A percentile compares a stretch with the other conserved stretches of the same genome.
Conservation (phyloP, 2,113 vertebrate species). For the Microcebus ravelobensis region DNA sequence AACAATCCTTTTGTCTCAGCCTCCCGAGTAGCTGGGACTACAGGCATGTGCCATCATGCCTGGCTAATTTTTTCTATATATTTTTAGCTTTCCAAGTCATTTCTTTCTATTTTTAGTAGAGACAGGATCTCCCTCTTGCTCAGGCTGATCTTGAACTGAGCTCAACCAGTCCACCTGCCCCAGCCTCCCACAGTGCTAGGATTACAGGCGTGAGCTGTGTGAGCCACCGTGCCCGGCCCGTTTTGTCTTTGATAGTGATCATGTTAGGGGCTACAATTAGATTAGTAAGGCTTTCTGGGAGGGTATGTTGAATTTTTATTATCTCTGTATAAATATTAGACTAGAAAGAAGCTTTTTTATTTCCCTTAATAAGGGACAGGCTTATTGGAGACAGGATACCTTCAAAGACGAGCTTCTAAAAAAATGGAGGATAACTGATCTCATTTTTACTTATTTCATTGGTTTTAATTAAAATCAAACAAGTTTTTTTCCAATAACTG, state of each 20-base stretch:
- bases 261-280: not conserved
- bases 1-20: no score
- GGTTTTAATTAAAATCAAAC: slow-evolving; percentile 34
- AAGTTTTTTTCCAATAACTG: slow-evolving; percentile 24
- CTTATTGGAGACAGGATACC: not conserved
- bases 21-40: no score
- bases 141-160: no score
- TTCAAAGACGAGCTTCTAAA: not conserved
- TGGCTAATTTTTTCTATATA: no score
- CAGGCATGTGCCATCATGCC: no score
- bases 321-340: not conserved
- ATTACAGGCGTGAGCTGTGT: no score
- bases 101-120: no score
- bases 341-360: fast-evolving
- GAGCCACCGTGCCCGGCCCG: no score
- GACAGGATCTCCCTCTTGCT: no score
- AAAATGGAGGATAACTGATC: not conserved
- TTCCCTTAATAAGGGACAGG: not conserved
- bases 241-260: not conserved
- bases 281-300: slow-evolving; percentile 1
- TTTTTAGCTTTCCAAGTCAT: no score
- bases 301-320: slow-evolving; percentile 9
- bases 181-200: no score
- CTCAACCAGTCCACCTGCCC: no score
- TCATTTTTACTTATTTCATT: slow-evolving; percentile 45